Percentiles rank a stretch among this genome's conserved stretches.
Evolutionary conservation across 2,113 vertebrate genomes (phyloP).

Genomic region (Acinonyx jubatus): DNA sequence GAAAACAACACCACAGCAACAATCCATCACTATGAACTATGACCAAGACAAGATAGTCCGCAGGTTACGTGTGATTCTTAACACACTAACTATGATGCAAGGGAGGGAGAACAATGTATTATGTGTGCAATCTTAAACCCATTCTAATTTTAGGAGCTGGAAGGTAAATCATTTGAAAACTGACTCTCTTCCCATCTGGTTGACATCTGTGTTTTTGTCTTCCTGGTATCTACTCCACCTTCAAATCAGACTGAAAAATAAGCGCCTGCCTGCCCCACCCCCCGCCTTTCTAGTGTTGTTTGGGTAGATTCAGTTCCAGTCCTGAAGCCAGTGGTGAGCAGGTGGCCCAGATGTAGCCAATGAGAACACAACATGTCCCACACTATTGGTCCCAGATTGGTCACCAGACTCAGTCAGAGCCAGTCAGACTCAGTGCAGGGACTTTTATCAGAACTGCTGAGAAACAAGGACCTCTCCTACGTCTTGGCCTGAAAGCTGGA

Average conservation of each 20-base stretch:
- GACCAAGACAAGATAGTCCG: neutral
- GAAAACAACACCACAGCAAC: neutral
- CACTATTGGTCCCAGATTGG: neutral
- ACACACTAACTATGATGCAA: neutral
- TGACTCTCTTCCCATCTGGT: neutral
- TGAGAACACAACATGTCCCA: fast-evolving
- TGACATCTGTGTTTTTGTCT: neutral
- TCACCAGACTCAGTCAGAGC: neutral
- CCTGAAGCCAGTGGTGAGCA: too few relatives aligned
- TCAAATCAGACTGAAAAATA: neutral
- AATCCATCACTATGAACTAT: neutral
- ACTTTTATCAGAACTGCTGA: neutral
- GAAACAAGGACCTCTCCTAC: neutral
- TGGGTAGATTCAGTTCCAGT: neutral
- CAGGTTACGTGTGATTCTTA: neutral
- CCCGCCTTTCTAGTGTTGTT: neutral
- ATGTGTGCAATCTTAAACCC: neutral
- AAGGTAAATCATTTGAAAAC: neutral
- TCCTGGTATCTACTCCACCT: neutral
- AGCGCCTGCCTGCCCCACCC: neutral
- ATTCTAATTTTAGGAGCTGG: neutral
- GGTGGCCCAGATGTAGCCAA: neutral
- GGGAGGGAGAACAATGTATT: neutral
- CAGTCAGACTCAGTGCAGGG: neutral
- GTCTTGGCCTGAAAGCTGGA: neutral